These are phyloP conservation scores for Canis aureus DNA, from an alignment of 2,113 vertebrate genomes.

Conservation along the genomic window DNA sequence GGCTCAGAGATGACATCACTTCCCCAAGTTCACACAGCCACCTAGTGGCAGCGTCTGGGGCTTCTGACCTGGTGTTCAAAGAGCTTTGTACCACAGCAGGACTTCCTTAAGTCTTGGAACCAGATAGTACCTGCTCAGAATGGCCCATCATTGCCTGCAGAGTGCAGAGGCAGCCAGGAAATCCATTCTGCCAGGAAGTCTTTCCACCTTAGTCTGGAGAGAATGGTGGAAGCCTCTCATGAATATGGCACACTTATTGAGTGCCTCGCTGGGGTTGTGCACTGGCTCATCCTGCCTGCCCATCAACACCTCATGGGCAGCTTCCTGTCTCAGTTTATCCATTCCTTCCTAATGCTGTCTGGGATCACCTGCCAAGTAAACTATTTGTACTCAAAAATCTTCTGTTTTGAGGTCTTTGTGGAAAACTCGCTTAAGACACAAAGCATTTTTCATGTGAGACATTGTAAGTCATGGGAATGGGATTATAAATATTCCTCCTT, in stretches of 20 bases:
- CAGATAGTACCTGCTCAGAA: neutral
- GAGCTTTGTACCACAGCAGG: neutral
- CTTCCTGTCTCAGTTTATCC: neutral
- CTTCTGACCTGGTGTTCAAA: neutral
- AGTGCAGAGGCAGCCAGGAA: neutral
- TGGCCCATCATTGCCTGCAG: neutral
- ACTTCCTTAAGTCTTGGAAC: neutral
- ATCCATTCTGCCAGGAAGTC: neutral
- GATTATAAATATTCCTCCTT: neutral
- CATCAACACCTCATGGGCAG: accelerated
- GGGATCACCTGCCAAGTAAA: neutral
- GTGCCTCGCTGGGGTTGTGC: too few relatives aligned
- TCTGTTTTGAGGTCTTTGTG: neutral
- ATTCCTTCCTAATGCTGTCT: neutral
- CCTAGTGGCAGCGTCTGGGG: neutral
- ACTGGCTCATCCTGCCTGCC: neutral
- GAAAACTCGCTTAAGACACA: neutral
- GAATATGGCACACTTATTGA: accelerated
- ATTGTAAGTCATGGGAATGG: neutral
- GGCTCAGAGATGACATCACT: neutral
- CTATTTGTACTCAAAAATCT: neutral
- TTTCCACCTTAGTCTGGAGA: neutral
- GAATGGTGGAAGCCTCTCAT: neutral
- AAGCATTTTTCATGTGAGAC: neutral
- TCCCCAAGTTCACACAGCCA: neutral